Base-by-base conservation (phyloP, 2,797 vertebrate species). In the Sebastes alutus region DNA sequence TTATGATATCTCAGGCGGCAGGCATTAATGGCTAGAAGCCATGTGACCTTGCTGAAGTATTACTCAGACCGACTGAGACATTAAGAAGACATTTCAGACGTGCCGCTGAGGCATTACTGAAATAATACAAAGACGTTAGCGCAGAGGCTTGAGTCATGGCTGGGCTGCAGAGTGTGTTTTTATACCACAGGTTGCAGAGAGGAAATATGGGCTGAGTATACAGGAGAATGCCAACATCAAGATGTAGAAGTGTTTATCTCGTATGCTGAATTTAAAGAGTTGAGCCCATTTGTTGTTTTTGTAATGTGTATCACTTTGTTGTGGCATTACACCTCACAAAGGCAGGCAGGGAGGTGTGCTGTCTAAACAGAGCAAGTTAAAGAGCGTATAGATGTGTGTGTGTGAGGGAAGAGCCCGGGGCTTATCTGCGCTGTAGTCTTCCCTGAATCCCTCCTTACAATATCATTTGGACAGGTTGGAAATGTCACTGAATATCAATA, bases 401-500 rank as follows among this genome's bases (percentile, higher is more conserved):
- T 25, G 23, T 29, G 33, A 33, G n/a, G 18, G 68, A 72, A 77
- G 68, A 58, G 64, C 75, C 38, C 29, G 2, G 22, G 35, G 84
- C 33, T 87, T 75, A 58, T 89, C 75, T 68, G 22, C 32, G 6
- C 32, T 64, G 52, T 71, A 67, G 59, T 82, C 38, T 54, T 66
- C 56, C 52, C 67, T 52, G 46, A 84, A 87, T 80, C 73, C 67
- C 58, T 79, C 71, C 76, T 86, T 77, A 74, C 74, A 81, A 27
- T 84, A 84, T 91, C 62, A 79, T 80, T 86, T 75, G 60, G 77
- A 81, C 82, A 79, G 69, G 82, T 80, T 84, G 85, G 80, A 93
- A 87, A 93, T 90, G 87, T 87, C 84, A 85, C 77, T 77, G 80
- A 83, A 87, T 89, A 86, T 89, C 83, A 88, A 70, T 77, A 73